A percentile compares a stretch with the other conserved stretches of the same genome.
Conservation (phyloP, 2,888 invertebrate genomes). For the Folsomia candida region DNA sequence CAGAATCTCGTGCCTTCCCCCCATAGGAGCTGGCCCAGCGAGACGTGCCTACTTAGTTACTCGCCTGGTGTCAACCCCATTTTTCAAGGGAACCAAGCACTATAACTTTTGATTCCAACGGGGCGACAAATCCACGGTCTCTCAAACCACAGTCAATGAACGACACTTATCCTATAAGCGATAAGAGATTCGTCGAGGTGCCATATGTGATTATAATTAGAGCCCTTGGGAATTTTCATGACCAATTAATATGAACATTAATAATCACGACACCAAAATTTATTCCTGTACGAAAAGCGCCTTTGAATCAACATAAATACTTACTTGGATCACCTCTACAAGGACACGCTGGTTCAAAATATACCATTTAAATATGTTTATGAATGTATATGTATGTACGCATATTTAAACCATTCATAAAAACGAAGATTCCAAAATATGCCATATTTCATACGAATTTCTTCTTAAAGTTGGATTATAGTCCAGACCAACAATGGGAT, state of each 20-base stretch:
- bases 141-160: no score
- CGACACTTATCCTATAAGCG: no score
- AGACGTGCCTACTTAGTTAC: conserved; percentile 17
- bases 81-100: background rate
- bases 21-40: background rate
- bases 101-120: background rate
- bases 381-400: no score
- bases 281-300: background rate
- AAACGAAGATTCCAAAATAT: no score
- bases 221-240: background rate
- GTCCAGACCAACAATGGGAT: no score
- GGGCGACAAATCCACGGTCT: no score
- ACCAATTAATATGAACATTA: background rate
- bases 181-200: background rate
- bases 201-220: background rate
- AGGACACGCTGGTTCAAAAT: no score
- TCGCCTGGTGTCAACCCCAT: conserved; percentile 3
- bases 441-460: no score
- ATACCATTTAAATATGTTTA: background rate
- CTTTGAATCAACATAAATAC: no score
- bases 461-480: no score
- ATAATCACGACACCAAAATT: background rate
- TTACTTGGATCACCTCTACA: no score
- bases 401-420: no score
- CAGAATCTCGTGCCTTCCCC: background rate